Evolutionary conservation across 1,140 invertebrate genomes (phyloP), one percentile per base, ranked within the genome.

Genomic region (Acromyrmex heyeri): DNA sequence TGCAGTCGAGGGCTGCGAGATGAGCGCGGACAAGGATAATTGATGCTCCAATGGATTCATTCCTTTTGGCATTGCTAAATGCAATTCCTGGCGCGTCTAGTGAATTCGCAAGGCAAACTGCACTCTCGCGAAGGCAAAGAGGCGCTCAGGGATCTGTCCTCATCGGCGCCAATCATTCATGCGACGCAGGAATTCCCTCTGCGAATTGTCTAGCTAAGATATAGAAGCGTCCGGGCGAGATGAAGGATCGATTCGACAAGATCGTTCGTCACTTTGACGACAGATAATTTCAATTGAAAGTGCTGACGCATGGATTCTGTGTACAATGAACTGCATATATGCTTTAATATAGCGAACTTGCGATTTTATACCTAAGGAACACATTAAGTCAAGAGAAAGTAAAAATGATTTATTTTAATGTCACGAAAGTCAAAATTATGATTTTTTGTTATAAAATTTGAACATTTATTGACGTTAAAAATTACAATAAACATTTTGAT

Each of bases 71-170:
- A 18, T 53, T 24, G 38, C 48, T 75, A 69, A 87, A 87, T 65
- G 86, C 55, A 75, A 87, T 88, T 87, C 73, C 57, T 21, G 77
- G 77, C 30, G 69, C 77, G 73, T 72, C 70, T 75, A n/a, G 57
- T 30, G 69, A 87, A 87, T 83, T 69, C 87, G 61, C 77, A 87
- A 83, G 69, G 44, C 77, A 76, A 76, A 87, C 79, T n/a, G 44
- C 27, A 48, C 30, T 21, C 8, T 69, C 62, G 53, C 48, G 48
- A 65, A 55, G 50, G 21, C 34, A 67, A 30, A 59, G 21, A 73
- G 44, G 16, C 21, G 21, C 14, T 62, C 24, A n/a, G 50, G 48
- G 77, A 61, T 69, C 59, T 69, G 72, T 83, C 67, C 82, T 69
- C 62, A 69, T 81, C 69, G 61, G 12, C 21, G 62, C 48, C 53